Conservation (phyloP, 2,888 invertebrate genomes). For the Blastobasis lacticolella region DNA sequence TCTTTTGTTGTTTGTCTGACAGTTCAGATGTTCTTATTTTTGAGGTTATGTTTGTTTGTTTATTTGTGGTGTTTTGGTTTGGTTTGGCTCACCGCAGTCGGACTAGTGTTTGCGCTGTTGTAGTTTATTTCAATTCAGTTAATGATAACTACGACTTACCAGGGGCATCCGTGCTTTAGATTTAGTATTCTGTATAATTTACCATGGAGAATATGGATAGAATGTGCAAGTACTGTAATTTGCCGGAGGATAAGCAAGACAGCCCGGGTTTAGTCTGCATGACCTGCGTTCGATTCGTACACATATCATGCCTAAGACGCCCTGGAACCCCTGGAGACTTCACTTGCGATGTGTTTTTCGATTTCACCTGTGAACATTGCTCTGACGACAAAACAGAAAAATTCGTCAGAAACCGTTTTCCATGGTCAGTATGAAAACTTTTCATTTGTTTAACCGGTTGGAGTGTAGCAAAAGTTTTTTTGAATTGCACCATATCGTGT, state of each 20-base stretch:
- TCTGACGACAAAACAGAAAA: slow-evolving; percentile 70
- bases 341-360: slow-evolving; percentile 84
- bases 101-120: too few species aligned
- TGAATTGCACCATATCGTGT: background rate
- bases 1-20: too few species aligned
- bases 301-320: slow-evolving; percentile 78
- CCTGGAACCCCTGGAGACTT: slow-evolving; percentile 82
- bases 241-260: slow-evolving; percentile 65
- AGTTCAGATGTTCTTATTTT: too few species aligned
- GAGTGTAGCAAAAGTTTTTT: background rate
- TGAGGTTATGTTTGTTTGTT: too few species aligned
- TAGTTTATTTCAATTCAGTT: too few species aligned
- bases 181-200: background rate
- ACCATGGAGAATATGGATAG: slow-evolving; percentile 10
- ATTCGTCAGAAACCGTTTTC: slow-evolving; percentile 77
- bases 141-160: too few species aligned
- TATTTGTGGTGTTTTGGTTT: too few species aligned
- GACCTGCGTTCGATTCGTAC: slow-evolving; percentile 75
- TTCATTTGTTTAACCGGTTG: background rate
- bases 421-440: slow-evolving; percentile 70
- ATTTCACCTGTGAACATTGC: slow-evolving; percentile 80
- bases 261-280: slow-evolving; percentile 77
- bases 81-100: too few species aligned
- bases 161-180: too few species aligned
- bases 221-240: slow-evolving; percentile 75